A percentile compares a stretch with the other conserved stretches of the same genome.
These are phyloP conservation scores for Carterocephalus palaemon DNA, from an alignment of 2,888 invertebrate species.

Conservation along the genomic window DNA sequence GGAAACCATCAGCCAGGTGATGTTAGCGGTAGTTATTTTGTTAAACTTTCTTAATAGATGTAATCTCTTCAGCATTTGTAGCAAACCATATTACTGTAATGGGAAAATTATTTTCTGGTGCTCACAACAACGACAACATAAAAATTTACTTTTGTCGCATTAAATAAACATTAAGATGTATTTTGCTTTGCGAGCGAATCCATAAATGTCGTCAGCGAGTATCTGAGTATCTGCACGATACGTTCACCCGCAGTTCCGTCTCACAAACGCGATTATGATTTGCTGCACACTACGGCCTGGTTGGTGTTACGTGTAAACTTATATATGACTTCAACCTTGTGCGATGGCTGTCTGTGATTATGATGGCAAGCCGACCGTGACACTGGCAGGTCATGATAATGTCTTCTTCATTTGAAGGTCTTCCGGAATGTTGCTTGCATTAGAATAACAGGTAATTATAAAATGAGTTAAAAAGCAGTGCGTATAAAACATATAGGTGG, in stretches of 20 bases:
- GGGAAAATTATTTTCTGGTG: constrained; percentile 1
- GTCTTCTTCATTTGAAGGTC: constrained; percentile 37
- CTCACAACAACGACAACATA: background rate
- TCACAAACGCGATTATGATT: constrained; percentile 28
- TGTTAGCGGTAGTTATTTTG: too few relatives aligned
- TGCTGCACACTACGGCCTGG: constrained; percentile 27
- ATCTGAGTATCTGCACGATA: constrained; percentile 6
- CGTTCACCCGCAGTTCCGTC: constrained; percentile 24
- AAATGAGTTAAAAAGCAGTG: too few relatives aligned
- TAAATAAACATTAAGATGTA: constrained; percentile 20
- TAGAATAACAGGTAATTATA: too few relatives aligned
- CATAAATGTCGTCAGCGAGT: background rate
- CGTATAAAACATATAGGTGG: too few relatives aligned
- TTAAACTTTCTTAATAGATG: too few relatives aligned
- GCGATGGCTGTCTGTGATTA: constrained; percentile 57
- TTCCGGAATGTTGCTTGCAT: constrained; percentile 14
- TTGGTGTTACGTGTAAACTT: constrained; percentile 55
- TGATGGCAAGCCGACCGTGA: constrained; percentile 66
- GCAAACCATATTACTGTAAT: background rate
- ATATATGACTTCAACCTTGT: constrained; percentile 67
- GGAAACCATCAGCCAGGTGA: too few relatives aligned
- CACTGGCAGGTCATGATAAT: constrained; percentile 67
- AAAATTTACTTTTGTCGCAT: constrained; percentile 14
- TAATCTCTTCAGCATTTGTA: background rate
- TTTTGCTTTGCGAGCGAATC: constrained; percentile 13